These are phyloP conservation scores for Rattus rattus DNA, from an alignment of 2,113 vertebrate genomes.

Conservation along the genomic window DNA sequence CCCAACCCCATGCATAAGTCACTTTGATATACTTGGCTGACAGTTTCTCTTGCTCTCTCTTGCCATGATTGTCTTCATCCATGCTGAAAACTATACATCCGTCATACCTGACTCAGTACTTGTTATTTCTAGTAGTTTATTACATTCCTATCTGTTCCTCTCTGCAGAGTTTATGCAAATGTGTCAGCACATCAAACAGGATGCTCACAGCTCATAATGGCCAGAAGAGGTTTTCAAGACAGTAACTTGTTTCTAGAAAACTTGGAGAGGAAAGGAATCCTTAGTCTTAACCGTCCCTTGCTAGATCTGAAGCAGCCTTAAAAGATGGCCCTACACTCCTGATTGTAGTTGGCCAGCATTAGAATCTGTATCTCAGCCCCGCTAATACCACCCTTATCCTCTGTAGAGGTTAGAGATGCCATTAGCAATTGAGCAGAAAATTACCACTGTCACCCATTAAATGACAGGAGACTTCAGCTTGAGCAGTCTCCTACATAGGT, in stretches of 20 bases:
- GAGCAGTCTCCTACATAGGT: background rate
- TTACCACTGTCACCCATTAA: slow-evolving; percentile 25
- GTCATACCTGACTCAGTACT: background rate
- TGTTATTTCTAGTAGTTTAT: background rate
- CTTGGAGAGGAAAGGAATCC: background rate
- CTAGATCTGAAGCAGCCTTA: background rate
- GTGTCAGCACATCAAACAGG: background rate
- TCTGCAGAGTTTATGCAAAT: background rate
- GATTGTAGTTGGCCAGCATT: rapidly evolving
- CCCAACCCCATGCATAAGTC: background rate
- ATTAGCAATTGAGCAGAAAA: slow-evolving; percentile 27
- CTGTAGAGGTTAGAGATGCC: background rate
- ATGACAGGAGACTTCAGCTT: background rate
- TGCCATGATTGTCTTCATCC: background rate
- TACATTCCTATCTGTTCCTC: background rate
- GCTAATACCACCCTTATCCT: background rate
- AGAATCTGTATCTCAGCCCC: rapidly evolving
- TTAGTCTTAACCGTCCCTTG: background rate
- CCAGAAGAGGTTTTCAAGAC: background rate
- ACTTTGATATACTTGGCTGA: background rate
- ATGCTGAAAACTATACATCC: background rate
- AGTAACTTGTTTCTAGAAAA: background rate
- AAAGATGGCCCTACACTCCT: background rate
- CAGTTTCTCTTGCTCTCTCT: background rate
- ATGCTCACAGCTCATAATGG: background rate